Base-by-base conservation (phyloP, 64 coral and sea anemone species). In the Stichodactyla mertensii region DNA sequence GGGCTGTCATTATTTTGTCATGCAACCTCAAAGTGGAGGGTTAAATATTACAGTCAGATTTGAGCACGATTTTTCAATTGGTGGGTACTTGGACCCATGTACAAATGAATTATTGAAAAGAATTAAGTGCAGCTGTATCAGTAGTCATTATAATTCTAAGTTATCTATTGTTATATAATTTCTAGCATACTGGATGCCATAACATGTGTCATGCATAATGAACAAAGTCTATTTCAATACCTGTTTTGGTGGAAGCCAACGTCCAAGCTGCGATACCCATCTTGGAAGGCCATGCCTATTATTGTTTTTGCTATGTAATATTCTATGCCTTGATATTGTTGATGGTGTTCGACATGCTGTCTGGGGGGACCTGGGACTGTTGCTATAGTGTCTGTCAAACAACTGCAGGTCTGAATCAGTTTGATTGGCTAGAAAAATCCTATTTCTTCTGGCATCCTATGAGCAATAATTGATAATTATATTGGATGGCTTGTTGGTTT, bases 241-340 rank as follows among this genome's bases (percentile, higher is more conserved):
- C 83, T 85, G 83, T 55, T 85, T 56, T 56, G 83, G 55, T 24
- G 55, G 55, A 85, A 85, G 83, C 83, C 83, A 85, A 6, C 14
- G 1, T 58, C 83, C 83, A 36, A 85, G 60, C 16, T 58, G 22
- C 31, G 83, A 85, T 8, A 85, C 31, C 83, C 83, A 85, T 64
- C 83, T 56, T 26, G 83, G 83, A 0, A 85, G 54, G 7, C 83
- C 55, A 85, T 36, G 83, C 15, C 22, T 85, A 52, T 81, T 81
- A 13, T 20, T 18, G 4, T 22, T 52, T n/a, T 80, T 80, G 10
- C 23, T 74, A 11, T 74, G 69, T 74, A 81, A 81, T 81, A 52
- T 52, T 81, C 12, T 81, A 12, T 81, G 78, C 6, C 78, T 81
- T 81, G 78, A 81, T 31, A 81, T 20, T 81, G 51, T 12, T 52